These are phyloP conservation scores for Thereuonema tuberculata DNA, from an alignment of 1,140 invertebrate species.

Conservation along the genomic window DNA sequence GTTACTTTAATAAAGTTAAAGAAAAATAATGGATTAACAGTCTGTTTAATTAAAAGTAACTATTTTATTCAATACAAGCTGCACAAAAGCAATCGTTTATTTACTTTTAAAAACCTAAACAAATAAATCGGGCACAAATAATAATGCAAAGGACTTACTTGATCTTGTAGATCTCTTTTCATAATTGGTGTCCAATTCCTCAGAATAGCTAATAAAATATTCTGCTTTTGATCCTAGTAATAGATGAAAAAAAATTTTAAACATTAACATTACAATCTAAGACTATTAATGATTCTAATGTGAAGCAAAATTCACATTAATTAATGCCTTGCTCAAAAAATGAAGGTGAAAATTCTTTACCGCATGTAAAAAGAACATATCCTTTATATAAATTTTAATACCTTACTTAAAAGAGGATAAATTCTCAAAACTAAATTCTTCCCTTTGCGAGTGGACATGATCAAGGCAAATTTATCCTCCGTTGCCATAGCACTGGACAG, in stretches of 20 bases:
- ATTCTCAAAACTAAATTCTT: slow-evolving; percentile 1
- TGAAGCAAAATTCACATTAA: too few species aligned
- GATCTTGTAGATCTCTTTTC: not conserved
- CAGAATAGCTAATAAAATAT: slow-evolving; percentile 1
- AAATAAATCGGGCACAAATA: too few species aligned
- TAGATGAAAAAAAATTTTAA: too few species aligned
- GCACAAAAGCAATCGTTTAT: too few species aligned
- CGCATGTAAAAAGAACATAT: not conserved
- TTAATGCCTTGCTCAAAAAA: not conserved
- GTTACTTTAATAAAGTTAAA: too few species aligned
- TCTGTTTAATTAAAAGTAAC: too few species aligned
- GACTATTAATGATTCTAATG: too few species aligned
- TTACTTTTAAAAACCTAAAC: too few species aligned
- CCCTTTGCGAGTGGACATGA: slow-evolving; percentile 6
- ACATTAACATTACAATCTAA: too few species aligned
- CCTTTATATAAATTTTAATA: not conserved
- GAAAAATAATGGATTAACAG: too few species aligned
- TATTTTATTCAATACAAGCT: too few species aligned
- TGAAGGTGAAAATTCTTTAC: not conserved
- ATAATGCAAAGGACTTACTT: too few species aligned
- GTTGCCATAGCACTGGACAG: not conserved
- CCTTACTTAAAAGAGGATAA: slow-evolving; percentile 1
- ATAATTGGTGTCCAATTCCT: not conserved
- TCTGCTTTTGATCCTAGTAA: not conserved
- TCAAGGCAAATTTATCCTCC: slow-evolving; percentile 2